Base-by-base conservation (phyloP, 2,113 vertebrate species). In the Halcyon malimbica region DNA sequence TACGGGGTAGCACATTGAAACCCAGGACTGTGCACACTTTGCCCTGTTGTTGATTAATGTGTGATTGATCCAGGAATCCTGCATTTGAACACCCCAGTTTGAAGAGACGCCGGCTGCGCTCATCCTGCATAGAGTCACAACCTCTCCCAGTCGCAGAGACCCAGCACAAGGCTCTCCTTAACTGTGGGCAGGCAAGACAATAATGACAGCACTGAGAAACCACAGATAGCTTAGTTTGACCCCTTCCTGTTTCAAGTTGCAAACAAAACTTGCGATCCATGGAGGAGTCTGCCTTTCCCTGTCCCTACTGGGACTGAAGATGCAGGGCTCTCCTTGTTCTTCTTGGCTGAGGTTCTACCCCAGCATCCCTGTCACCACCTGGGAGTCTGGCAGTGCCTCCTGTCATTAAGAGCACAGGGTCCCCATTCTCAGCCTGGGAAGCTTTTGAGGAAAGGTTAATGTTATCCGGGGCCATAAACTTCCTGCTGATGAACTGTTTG, bases 401-500 rank as follows among this genome's bases (percentile, higher is more conserved):
- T 86, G 80, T 93, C 78, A 91, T 95, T 87, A 95, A 83, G 75
- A 92, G 75, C 68, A 87, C 94, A 90, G 71, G 77, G 89, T 87
- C 67, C 87, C 13, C 57, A 11, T 94, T 95, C 86, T 94, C 73
- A 41, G 16, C 71, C 91, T 81, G 68, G 93, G 91, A 94, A 5
- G 8, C 3, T 87, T 97, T 87, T 94, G 91, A 88, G 92, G 84
- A 85, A 88, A 96, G 78, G 35, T 96, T 96, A 91, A 81, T 83
- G 83, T 77, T 24, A 25, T 56, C 26, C 64, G 74, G 79, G 78
- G 77, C 50, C 14, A n/a, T 86, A 93, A 94, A 94, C 35, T 51
- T 76, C 5, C 0, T 64, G 63, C 80, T 95, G 92, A 94, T 89
- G 65, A 94, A 62, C 75, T 76, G 46, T 86, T 94, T 59, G 68